phyloP scores from a whole-genome alignment of 2,888 invertebrate species.

The Drosophila emarginata region DNA sequence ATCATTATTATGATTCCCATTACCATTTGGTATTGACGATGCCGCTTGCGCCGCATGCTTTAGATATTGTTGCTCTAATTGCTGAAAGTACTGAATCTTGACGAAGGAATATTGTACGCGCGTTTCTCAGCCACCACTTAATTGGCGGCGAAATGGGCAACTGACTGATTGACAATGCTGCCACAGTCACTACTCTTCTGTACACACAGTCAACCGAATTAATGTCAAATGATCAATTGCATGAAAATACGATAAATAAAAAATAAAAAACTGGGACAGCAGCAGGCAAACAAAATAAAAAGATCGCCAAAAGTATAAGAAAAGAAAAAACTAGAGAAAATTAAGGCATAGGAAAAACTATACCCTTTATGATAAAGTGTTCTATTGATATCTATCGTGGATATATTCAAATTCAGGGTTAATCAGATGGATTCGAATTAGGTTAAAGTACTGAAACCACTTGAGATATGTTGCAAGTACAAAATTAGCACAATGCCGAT shows the following conservation, averaged over 20 bases:
- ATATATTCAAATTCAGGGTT: too few species aligned
- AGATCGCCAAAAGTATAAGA: slow-evolving; percentile 27
- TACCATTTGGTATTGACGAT: slow-evolving; percentile 32
- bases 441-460: not conserved
- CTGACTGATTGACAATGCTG: slow-evolving; percentile 52
- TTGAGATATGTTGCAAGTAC: slow-evolving; percentile 16
- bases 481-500: slow-evolving; percentile 44
- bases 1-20: slow-evolving; percentile 8
- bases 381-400: too few species aligned
- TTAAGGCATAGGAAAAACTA: too few species aligned
- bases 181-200: slow-evolving; percentile 15
- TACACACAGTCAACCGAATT: slow-evolving; percentile 43
- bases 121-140: slow-evolving; percentile 47
- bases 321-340: too few species aligned
- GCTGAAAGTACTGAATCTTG: slow-evolving; percentile 79
- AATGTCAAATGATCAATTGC: slow-evolving; percentile 74
- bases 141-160: slow-evolving; percentile 64
- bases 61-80: slow-evolving; percentile 66
- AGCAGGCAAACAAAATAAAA: slow-evolving; percentile 24
- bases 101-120: slow-evolving; percentile 38
- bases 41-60: slow-evolving; percentile 51
- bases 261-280: slow-evolving; percentile 51
- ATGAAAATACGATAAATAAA: slow-evolving; percentile 6
- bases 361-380: too few species aligned
- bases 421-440: not conserved